Percentiles rank a stretch among this genome's conserved stretches.
These are phyloP conservation scores for Drosophila nigromelanica DNA, from an alignment of 1,140 invertebrate genomes.

Conservation along the genomic window DNA sequence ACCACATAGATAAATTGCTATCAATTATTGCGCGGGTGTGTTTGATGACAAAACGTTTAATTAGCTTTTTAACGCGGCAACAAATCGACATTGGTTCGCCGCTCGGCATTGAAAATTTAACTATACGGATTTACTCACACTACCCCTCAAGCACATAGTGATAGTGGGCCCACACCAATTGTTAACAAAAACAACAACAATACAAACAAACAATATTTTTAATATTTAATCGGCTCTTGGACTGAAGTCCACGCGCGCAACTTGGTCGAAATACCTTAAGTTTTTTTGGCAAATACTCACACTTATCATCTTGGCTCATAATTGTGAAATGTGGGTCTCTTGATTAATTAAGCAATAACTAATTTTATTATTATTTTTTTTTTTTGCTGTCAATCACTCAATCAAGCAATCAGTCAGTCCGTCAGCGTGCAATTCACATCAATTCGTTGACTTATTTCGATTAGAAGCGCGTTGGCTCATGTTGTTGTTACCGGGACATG, in stretches of 20 bases:
- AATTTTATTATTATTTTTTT: neutral
- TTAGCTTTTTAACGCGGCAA: constrained; percentile 4
- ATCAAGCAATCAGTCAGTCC: constrained; percentile 33
- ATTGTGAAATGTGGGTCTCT: constrained; percentile 31
- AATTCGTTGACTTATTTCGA: constrained; percentile 2
- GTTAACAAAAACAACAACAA: neutral
- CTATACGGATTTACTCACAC: neutral
- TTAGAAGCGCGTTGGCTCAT: neutral
- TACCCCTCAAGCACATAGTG: neutral
- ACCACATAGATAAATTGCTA: constrained; percentile 25
- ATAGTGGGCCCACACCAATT: neutral
- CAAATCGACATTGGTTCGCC: constrained; percentile 12
- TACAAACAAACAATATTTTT: neutral
- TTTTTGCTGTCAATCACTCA: constrained; percentile 10
- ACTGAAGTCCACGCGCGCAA: constrained; percentile 41
- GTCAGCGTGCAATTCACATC: neutral
- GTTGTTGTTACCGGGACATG: constrained; percentile 27
- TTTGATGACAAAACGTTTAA: constrained; percentile 15
- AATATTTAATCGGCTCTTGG: constrained; percentile 2
- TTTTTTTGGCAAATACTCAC: constrained; percentile 56
- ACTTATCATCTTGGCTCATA: constrained; percentile 81
- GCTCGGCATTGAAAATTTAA: neutral
- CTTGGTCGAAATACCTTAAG: constrained; percentile 10
- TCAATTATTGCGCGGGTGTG: constrained; percentile 25
- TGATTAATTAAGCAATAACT: neutral